phyloP scores from a whole-genome alignment of 2,113 vertebrate species.

The Macroglossus sobrinus region DNA sequence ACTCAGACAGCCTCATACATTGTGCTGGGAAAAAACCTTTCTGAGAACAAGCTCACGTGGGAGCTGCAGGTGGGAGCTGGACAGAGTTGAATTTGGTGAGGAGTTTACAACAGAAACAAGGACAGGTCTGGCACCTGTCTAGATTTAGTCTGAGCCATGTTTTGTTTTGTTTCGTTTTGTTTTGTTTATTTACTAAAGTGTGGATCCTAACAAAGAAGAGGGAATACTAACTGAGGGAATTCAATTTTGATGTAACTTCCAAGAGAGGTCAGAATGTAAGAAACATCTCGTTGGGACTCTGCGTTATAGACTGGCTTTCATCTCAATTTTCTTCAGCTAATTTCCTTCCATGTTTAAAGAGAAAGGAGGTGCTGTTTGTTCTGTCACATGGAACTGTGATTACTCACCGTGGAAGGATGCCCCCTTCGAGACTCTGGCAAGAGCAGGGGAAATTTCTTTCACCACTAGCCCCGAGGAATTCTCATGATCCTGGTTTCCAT shows the following conservation, averaged over 20 bases:
- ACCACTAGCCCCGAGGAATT: not conserved
- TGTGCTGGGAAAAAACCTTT: accelerated
- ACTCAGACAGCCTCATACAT: accelerated
- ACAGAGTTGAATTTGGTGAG: not conserved
- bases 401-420: not conserved
- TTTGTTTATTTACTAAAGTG: not conserved
- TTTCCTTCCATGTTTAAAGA: not conserved
- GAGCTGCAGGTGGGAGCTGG: too few relatives aligned
- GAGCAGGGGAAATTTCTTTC: slow-evolving; percentile 41
- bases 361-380: not conserved
- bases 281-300: not conserved
- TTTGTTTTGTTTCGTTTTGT: not conserved
- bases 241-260: not conserved
- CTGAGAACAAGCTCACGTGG: not conserved
- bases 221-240: not conserved
- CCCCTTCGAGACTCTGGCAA: not conserved
- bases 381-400: not conserved
- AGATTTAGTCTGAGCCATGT: not conserved
- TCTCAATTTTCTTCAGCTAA: not conserved
- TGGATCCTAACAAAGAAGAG: not conserved
- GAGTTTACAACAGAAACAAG: not conserved
- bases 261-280: not conserved
- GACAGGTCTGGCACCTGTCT: not conserved
- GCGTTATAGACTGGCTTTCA: not conserved
- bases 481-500: not conserved